phyloP scores from a whole-genome alignment of 2,797 vertebrate genomes.

The Acanthis flammea region DNA sequence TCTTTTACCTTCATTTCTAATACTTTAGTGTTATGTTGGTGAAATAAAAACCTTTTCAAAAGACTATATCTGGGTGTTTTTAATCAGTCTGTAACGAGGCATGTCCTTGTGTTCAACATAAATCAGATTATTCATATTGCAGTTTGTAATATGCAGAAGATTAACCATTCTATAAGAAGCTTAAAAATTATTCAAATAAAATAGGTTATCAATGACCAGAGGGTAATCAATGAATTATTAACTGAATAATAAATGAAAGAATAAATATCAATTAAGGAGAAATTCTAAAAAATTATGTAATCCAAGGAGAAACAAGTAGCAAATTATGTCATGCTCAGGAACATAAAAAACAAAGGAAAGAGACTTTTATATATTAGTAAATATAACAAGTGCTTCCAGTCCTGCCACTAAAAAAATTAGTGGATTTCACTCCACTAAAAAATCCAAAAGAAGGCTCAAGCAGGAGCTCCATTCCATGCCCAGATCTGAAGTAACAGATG shows the following conservation, averaged over 20 bases:
- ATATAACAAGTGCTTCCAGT: not conserved
- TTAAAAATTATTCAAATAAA: not conserved
- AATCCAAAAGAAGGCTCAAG: not conserved
- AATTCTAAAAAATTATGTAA: not conserved
- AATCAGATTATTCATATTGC: not conserved
- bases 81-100: not conserved
- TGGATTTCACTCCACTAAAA: not conserved
- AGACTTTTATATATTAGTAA: not conserved
- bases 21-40: fast-evolving
- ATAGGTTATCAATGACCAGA: not conserved
- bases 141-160: not conserved
- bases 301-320: not conserved
- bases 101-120: not conserved
- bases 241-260: not conserved
- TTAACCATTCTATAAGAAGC: not conserved
- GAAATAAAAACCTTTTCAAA: not conserved
- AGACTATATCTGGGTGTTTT: not conserved
- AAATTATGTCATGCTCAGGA: not conserved
- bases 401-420: not conserved
- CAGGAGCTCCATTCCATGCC: not conserved
- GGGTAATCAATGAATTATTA: not conserved
- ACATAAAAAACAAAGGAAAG: not conserved
- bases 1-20: not conserved
- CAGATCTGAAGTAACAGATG: not conserved
- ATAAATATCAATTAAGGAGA: not conserved